Conservation (phyloP, 2,888 invertebrate species). For the Plebejus argus region DNA sequence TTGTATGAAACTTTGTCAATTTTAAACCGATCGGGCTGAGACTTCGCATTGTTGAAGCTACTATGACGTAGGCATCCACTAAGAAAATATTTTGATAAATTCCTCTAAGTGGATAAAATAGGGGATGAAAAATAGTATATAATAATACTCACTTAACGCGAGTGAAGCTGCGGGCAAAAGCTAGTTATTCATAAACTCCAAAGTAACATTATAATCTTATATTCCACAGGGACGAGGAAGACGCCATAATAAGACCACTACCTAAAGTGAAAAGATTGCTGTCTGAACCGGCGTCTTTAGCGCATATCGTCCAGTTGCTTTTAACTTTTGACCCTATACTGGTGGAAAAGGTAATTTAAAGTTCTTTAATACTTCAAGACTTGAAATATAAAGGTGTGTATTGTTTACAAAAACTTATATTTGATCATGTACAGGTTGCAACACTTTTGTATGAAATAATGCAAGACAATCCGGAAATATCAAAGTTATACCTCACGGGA, state of each 20-base stretch:
- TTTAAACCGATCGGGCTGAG: too few relatives aligned
- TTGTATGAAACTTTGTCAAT: too few relatives aligned
- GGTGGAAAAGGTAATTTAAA: conserved; percentile 87
- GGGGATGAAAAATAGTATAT: too few relatives aligned
- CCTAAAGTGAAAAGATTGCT: conserved; percentile 94
- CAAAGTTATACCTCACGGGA: conserved; percentile 96
- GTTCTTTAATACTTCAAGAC: background rate
- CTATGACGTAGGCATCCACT: too few relatives aligned
- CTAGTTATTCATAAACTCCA: too few relatives aligned
- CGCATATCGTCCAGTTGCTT: conserved; percentile 96
- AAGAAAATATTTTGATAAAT: too few relatives aligned
- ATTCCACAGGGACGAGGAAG: conserved; percentile 87
- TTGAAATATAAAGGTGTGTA: background rate
- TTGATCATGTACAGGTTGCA: conserved; percentile 83
- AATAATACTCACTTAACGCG: too few relatives aligned
- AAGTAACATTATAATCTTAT: conserved; percentile 1
- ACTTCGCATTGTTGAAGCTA: too few relatives aligned
- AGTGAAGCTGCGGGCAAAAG: too few relatives aligned
- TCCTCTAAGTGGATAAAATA: too few relatives aligned
- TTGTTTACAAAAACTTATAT: background rate
- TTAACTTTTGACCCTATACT: conserved; percentile 98
- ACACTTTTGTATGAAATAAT: conserved; percentile 93
- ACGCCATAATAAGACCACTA: conserved; percentile 97
- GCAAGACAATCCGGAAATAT: conserved; percentile 97
- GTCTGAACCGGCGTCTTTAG: conserved; percentile 93